Evolutionary conservation across 1,140 invertebrate species (phyloP).

Genomic region (Dendroctonus ponderosae): DNA sequence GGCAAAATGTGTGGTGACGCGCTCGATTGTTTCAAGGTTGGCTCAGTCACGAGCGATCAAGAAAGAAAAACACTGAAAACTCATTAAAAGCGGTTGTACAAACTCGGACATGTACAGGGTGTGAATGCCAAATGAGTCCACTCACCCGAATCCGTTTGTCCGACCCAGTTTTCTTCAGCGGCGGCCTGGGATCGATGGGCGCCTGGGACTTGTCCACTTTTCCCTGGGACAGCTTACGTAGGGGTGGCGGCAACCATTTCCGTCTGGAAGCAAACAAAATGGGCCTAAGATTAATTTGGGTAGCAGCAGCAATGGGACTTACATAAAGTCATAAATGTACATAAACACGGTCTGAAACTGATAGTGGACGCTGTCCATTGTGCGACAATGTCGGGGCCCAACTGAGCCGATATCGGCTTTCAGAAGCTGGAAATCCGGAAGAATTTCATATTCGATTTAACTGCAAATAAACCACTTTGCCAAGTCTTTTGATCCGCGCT

Average conservation of each 20-base stretch:
- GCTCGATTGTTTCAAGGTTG: too few species aligned
- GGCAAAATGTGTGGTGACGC: too few species aligned
- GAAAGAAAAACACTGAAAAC: too few species aligned
- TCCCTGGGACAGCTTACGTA: constrained; percentile 85
- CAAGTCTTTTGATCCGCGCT: neutral
- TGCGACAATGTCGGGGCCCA: neutral
- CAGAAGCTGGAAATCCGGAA: too few species aligned
- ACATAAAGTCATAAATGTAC: constrained; percentile 29
- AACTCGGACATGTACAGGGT: too few species aligned
- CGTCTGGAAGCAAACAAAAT: constrained; percentile 57
- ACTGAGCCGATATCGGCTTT: constrained; percentile 1
- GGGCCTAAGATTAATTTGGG: neutral
- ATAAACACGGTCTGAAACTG: constrained; percentile 16
- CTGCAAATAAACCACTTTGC: neutral
- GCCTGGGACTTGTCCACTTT: constrained; percentile 75
- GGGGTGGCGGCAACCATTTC: constrained; percentile 87
- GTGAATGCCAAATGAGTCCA: constrained; percentile 8
- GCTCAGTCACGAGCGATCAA: too few species aligned
- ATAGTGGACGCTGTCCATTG: constrained; percentile 23
- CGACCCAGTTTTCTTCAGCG: constrained; percentile 71
- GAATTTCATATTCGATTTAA: too few species aligned
- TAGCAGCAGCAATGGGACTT: neutral
- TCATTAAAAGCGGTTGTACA: too few species aligned
- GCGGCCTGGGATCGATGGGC: constrained; percentile 55
- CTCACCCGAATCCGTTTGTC: constrained; percentile 79